Percentiles rank a stretch among this genome's conserved stretches.
Evolutionary conservation across 2,888 invertebrate species (phyloP).

Genomic region (Leistus spinibarbis): DNA sequence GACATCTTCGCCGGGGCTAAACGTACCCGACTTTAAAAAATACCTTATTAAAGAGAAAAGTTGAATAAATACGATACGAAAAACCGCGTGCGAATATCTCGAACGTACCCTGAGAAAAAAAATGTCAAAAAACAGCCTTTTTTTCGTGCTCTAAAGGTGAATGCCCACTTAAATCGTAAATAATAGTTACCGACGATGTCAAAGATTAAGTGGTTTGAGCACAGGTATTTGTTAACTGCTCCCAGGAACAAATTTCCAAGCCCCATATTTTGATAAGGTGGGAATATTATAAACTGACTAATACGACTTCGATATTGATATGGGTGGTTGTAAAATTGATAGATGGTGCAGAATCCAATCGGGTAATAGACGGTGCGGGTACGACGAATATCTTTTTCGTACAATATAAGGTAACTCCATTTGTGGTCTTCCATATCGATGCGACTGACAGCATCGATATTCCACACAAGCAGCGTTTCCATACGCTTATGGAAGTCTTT

Average conservation of each 20-base stretch:
- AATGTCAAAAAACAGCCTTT: too few species aligned
- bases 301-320: conserved; percentile 85
- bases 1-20: too few species aligned
- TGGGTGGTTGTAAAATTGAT: conserved; percentile 95
- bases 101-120: too few species aligned
- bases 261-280: conserved; percentile 88
- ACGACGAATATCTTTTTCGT: conserved; percentile 52
- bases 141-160: too few species aligned
- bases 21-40: too few species aligned
- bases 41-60: too few species aligned
- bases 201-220: conserved; percentile 58
- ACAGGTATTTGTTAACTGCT: conserved; percentile 49
- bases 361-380: conserved; percentile 67
- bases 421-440: conserved; percentile 91
- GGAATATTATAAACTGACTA: conserved; percentile 89
- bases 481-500: conserved; percentile 79
- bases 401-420: conserved; percentile 89
- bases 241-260: conserved; percentile 79
- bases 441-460: conserved; percentile 94
- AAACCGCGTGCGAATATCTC: too few species aligned
- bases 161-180: background rate
- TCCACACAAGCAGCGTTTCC: conserved; percentile 93
- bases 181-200: conserved; percentile 72
- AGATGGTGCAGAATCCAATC: conserved; percentile 89
- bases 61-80: too few species aligned